A percentile compares a stretch with the other conserved stretches of the same genome.
These are phyloP conservation scores for Agapornis canus DNA, from an alignment of 2,797 vertebrate species.

Conservation along the genomic window DNA sequence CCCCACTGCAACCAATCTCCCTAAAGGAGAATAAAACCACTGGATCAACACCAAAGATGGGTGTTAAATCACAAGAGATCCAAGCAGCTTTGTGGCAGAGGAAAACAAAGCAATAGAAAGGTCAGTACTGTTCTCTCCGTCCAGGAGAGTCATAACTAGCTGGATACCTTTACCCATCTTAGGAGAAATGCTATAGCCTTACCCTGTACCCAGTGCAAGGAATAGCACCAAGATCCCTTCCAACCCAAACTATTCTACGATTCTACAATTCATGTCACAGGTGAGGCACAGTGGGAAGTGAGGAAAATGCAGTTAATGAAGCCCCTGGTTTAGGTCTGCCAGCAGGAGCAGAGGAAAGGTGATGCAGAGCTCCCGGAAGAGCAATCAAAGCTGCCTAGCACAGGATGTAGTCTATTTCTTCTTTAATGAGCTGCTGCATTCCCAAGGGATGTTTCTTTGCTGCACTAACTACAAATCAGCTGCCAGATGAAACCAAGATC, in stretches of 20 bases:
- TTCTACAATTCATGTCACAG: neutral
- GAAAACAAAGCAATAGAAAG: neutral
- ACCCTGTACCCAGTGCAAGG: neutral
- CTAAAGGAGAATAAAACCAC: neutral
- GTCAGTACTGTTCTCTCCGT: neutral
- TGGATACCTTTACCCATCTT: neutral
- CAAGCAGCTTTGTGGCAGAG: neutral
- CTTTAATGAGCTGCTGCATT: neutral
- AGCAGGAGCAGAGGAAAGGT: neutral
- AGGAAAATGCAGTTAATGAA: neutral
- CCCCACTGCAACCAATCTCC: neutral
- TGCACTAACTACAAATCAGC: neutral
- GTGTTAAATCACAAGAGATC: neutral
- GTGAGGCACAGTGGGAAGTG: neutral
- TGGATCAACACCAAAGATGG: neutral
- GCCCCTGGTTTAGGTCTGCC: neutral
- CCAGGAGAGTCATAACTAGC: neutral
- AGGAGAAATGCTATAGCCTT: fast-evolving
- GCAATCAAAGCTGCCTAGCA: neutral
- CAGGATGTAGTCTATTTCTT: neutral
- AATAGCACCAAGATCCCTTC: neutral
- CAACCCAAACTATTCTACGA: neutral
- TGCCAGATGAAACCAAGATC: neutral
- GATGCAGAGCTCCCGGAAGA: neutral
- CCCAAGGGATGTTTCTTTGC: neutral